Base-by-base conservation (phyloP, 2,888 invertebrate genomes). In the Cyrtodaria siliqua region DNA sequence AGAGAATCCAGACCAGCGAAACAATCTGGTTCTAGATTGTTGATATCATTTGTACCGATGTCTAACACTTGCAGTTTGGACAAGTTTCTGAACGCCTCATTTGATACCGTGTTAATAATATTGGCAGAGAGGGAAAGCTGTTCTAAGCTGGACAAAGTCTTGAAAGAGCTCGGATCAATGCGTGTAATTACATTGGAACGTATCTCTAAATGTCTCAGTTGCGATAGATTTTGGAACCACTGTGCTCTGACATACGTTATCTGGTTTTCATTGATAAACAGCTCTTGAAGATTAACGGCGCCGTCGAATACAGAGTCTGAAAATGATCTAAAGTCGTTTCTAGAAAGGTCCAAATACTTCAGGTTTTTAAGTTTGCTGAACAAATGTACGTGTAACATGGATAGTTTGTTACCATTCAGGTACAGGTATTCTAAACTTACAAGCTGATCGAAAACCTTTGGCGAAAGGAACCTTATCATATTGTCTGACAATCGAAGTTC, bases 81-180 rank as follows among this genome's bases (percentile, higher is more conserved):
- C 9, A 86, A 68, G 49, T 83, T 96, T 96, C 97, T 93, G 96
- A 96, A 93, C 1, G 85, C 84, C 20, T 75, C 78, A 8, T 77
- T 73, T 24, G 84, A 78, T n/a, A 85, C 75, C n/a, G 69, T 62
- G 49, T 71, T 79, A 1, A 85, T 84, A 20, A 64, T 74, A 57
- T 85, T 86, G 6, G 83, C 82, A 23, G 86, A 86, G 6, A 86
- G 59, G 14, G 74, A 71, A n/a, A 86, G 61, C 14, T 80, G 66
- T 53, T 83, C 68, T 12, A 86, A 62, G 44, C 75, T 84, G 1
- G 75, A 56, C 26, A 86, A 68, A 14, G 79, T 75, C 20, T 74
- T 62, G 20, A 86, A 86, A 0, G 83, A 66, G 47, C 79, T 74
- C 14, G 83, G 74, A 38, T 82, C 84, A 8, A 85, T 67, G 20